Conservation (phyloP, 2,797 vertebrate species). For the Danio choprae region DNA sequence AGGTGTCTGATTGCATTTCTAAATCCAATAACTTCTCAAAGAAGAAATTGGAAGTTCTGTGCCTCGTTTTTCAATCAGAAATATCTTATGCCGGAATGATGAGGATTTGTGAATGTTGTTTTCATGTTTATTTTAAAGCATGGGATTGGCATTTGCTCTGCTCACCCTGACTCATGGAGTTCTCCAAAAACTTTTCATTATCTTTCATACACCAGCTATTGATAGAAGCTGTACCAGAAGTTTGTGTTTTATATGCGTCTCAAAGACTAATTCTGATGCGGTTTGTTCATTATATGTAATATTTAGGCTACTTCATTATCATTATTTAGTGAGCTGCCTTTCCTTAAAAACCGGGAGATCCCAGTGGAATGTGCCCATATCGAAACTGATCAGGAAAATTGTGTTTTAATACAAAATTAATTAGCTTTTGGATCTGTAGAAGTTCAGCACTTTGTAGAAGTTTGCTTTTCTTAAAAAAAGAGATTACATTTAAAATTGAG, state of each 20-base stretch:
- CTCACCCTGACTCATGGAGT: background rate
- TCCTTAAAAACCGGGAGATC: background rate
- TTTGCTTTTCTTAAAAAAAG: no score
- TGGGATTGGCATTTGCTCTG: background rate
- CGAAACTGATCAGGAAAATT: background rate
- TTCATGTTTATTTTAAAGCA: background rate
- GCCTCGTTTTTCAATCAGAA: background rate
- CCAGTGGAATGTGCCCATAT: background rate
- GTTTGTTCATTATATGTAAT: background rate
- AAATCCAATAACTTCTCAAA: background rate
- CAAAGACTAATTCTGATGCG: background rate
- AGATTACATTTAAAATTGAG: no score
- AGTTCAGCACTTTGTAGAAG: background rate
- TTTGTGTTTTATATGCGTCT: background rate
- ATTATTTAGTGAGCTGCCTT: background rate
- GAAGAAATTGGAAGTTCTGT: background rate
- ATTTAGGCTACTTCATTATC: background rate
- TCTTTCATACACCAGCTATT: background rate
- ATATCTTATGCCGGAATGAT: background rate
- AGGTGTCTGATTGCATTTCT: background rate
- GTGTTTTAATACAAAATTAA: background rate
- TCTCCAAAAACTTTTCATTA: background rate
- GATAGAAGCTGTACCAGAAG: background rate
- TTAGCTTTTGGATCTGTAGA: background rate
- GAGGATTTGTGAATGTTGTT: background rate